Conservation (phyloP, 1,140 invertebrate genomes). For the Papilio glaucus region DNA sequence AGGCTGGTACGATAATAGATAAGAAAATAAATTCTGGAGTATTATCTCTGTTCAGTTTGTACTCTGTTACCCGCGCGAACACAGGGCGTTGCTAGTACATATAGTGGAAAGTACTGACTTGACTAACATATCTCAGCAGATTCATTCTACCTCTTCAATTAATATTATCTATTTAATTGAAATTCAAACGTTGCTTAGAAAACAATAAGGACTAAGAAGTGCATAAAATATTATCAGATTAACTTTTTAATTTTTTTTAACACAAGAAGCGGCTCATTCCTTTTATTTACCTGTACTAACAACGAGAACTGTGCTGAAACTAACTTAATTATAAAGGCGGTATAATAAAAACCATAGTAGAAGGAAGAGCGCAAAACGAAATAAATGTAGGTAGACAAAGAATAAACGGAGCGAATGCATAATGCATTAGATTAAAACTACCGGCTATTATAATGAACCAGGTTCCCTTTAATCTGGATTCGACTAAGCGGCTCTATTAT, state of each 20-base stretch:
- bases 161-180: too few species aligned
- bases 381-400: conserved; percentile 33
- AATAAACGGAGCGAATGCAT: conserved; percentile 35
- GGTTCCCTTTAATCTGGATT: conserved; percentile 28
- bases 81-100: too few species aligned
- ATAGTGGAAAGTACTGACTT: too few species aligned
- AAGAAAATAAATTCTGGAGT: too few species aligned
- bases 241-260: not conserved
- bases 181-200: too few species aligned
- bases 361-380: conserved; percentile 25
- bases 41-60: too few species aligned
- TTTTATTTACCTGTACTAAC: conserved; percentile 22
- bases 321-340: conserved; percentile 33
- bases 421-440: conserved; percentile 35
- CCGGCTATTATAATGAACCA: conserved; percentile 33
- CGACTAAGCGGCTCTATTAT: conserved; percentile 23
- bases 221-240: not conserved
- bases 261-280: not conserved
- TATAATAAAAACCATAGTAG: conserved; percentile 20
- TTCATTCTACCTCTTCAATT: too few species aligned
- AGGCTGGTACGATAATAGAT: too few species aligned
- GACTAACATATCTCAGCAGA: too few species aligned
- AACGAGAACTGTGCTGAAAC: conserved; percentile 6
- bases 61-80: too few species aligned
- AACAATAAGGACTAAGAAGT: too few species aligned